phyloP scores from a whole-genome alignment of 2,113 vertebrate species.

The Psophia crepitans region DNA sequence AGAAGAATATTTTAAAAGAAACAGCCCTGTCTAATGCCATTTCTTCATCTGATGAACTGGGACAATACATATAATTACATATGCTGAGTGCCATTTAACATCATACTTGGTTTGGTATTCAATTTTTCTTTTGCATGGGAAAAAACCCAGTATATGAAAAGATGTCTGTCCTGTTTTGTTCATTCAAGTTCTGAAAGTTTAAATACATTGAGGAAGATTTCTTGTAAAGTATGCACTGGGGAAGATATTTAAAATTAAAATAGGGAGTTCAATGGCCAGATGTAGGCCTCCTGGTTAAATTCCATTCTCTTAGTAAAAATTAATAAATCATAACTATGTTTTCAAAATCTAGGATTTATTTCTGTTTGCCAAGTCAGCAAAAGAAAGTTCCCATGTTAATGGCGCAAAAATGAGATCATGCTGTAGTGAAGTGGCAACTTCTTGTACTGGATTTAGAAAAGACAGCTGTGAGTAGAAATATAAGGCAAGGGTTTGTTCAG shows the following conservation, averaged over 20 bases:
- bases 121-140: not conserved
- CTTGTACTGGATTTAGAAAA: not conserved
- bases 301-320: not conserved
- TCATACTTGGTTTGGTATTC: not conserved
- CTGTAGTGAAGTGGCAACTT: not conserved
- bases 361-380: not conserved
- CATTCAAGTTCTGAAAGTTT: not conserved
- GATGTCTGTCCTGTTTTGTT: not conserved
- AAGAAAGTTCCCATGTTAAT: not conserved
- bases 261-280: not conserved
- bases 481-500: not conserved
- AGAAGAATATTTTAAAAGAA: not conserved
- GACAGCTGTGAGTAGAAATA: not conserved
- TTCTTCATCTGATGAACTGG: not conserved
- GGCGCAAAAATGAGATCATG: not conserved
- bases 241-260: not conserved
- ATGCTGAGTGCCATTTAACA: not conserved
- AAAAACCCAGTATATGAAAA: not conserved
- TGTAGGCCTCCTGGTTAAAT: not conserved
- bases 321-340: not conserved
- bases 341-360: not conserved
- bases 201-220: not conserved
- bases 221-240: not conserved
- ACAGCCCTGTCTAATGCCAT: accelerated
- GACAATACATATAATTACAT: not conserved